Percentiles rank a stretch among this genome's conserved stretches.
These are phyloP conservation scores for Pangasius djambal DNA, from an alignment of 2,797 vertebrate genomes.

Conservation along the genomic window DNA sequence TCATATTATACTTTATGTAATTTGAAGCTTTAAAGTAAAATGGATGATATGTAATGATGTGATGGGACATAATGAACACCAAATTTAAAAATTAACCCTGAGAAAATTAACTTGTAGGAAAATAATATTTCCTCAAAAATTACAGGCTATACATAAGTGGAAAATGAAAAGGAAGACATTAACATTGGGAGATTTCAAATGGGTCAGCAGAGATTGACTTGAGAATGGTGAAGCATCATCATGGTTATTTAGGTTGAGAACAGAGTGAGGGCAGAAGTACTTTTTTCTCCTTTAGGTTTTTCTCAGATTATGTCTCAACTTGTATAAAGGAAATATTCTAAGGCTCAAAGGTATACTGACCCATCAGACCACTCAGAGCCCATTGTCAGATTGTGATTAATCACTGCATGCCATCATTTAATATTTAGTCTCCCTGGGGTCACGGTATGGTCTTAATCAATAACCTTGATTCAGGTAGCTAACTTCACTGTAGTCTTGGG, in stretches of 20 bases:
- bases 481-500: constrained; percentile 49
- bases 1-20: not conserved
- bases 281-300: not conserved
- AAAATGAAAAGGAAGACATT: not conserved
- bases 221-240: constrained; percentile 4
- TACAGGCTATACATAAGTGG: not conserved
- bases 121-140: not conserved
- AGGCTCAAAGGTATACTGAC: constrained; percentile 41
- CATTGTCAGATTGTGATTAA: constrained; percentile 63
- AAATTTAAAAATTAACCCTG: no score
- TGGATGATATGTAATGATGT: not conserved
- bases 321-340: constrained; percentile 39
- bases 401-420: constrained; percentile 69
- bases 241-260: not conserved
- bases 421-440: constrained; percentile 71
- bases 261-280: not conserved
- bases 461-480: constrained; percentile 75
- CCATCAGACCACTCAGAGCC: constrained; percentile 40
- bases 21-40: not conserved
- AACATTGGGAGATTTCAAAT: no score
- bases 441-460: constrained; percentile 61
- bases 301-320: constrained; percentile 18
- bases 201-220: not conserved
- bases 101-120: not conserved
- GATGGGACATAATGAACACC: not conserved